phyloP scores from a whole-genome alignment of 2,797 vertebrate species.

The Galagoides demidoff region DNA sequence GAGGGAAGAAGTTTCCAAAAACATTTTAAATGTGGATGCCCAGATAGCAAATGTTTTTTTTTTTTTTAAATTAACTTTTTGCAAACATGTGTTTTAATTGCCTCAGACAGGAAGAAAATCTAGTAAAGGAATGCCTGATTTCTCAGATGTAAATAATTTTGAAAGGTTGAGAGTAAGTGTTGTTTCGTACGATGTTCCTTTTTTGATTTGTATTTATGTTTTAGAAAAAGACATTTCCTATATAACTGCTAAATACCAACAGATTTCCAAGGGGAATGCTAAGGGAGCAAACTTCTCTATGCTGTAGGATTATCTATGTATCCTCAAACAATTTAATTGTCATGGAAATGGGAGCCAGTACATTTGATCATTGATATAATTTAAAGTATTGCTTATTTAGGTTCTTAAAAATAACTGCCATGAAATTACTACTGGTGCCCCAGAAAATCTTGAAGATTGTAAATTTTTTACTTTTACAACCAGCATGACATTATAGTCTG shows the following conservation, averaged over 20 bases:
- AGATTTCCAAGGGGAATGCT: not conserved
- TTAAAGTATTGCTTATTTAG: not conserved
- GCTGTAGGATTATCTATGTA: not conserved
- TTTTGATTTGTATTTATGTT: not conserved
- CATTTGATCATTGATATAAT: not conserved
- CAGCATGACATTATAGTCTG: not conserved
- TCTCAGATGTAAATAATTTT: constrained; percentile 3
- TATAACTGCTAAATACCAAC: not conserved
- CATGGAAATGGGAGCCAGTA: not conserved
- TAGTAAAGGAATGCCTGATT: not conserved
- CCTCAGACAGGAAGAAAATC: not conserved
- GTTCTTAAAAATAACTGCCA: not conserved
- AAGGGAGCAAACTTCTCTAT: not conserved
- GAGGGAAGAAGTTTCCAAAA: constrained; percentile 24
- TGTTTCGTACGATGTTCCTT: not conserved
- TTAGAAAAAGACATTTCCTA: not conserved
- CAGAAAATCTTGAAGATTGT: not conserved
- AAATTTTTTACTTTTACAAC: not conserved
- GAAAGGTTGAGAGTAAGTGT: constrained; percentile 6
- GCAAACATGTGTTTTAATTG: not conserved
- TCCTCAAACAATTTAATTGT: not conserved
- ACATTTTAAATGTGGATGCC: not conserved
- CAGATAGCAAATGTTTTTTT: not conserved
- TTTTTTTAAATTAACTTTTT: constrained; percentile 11
- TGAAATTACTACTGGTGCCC: not conserved